A percentile compares a stretch with the other conserved stretches of the same genome.
These are phyloP conservation scores for Umimayanthus chanpuru DNA, from an alignment of 92 coral and sea anemone genomes.

Conservation along the genomic window DNA sequence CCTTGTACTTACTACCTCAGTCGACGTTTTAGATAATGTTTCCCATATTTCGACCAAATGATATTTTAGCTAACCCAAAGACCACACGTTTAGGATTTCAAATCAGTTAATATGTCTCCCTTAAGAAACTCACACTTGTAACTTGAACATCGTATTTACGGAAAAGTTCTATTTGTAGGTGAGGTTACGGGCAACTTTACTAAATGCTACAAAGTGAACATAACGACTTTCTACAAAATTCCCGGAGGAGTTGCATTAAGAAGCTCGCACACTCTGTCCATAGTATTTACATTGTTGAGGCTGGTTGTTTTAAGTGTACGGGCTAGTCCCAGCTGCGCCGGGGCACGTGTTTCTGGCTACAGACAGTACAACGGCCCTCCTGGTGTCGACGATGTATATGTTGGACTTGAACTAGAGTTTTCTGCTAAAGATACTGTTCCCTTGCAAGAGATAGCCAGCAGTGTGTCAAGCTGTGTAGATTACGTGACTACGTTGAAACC, in stretches of 20 bases:
- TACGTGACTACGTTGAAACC: constrained; percentile 1
- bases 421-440: constrained; percentile 41
- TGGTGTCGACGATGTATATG: background rate
- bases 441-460: background rate
- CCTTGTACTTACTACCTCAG: no score
- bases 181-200: constrained; percentile 32
- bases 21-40: no score
- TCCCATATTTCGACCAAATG: no score
- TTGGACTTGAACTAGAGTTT: background rate
- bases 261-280: background rate
- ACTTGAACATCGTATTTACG: background rate
- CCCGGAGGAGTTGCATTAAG: constrained; percentile 21
- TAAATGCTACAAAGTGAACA: constrained; percentile 30
- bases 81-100: no score
- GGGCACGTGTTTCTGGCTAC: constrained; percentile 6
- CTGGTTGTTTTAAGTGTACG: background rate
- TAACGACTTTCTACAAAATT: constrained; percentile 32
- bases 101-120: no score
- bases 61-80: no score
- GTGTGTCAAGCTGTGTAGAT: constrained; percentile 1
- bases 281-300: background rate
- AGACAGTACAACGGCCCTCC: background rate
- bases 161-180: background rate
- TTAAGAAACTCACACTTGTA: no score
- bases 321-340: constrained; percentile 2